These are phyloP conservation scores for Lanius collurio DNA, from an alignment of 2,113 vertebrate species.

Conservation along the genomic window DNA sequence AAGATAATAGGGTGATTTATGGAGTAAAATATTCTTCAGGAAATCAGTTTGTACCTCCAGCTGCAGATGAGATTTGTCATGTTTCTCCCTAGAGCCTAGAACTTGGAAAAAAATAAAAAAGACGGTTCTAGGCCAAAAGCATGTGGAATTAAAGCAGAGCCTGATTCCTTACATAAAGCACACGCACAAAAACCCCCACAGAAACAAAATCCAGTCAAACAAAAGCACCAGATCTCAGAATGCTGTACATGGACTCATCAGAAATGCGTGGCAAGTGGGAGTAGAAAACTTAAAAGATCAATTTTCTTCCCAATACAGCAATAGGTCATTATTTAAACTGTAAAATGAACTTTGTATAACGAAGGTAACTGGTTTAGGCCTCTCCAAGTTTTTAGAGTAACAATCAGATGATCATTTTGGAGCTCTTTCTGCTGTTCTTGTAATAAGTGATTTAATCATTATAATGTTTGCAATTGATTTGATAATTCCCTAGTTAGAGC, in stretches of 20 bases:
- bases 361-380: not conserved
- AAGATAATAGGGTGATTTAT: not conserved
- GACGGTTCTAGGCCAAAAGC: not conserved
- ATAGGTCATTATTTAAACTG: not conserved
- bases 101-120: not conserved
- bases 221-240: rapidly evolving
- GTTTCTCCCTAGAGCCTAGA: not conserved
- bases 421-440: not conserved
- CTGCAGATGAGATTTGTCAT: not conserved
- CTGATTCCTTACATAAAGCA: not conserved
- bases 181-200: rapidly evolving
- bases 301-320: not conserved
- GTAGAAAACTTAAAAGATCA: not conserved
- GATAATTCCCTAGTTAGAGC: not conserved
- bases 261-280: not conserved
- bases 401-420: not conserved
- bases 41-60: not conserved
- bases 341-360: not conserved
- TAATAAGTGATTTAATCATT: not conserved
- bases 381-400: not conserved
- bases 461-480: not conserved
- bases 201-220: not conserved
- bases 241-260: not conserved
- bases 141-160: not conserved
- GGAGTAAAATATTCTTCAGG: not conserved